These are phyloP conservation scores for Meloidogyne floridensis DNA, from an alignment of 1,140 invertebrate genomes.

Conservation along the genomic window DNA sequence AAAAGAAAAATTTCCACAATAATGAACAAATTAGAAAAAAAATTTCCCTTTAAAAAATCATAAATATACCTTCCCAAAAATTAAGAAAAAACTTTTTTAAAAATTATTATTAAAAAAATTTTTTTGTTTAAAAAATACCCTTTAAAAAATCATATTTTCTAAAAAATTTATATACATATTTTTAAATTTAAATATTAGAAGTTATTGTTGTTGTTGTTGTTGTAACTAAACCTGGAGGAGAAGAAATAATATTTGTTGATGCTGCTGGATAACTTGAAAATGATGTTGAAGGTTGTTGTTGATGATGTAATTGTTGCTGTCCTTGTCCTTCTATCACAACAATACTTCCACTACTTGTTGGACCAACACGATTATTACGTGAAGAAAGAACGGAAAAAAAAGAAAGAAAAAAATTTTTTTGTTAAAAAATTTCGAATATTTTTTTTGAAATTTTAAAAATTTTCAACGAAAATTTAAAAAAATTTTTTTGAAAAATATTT, in stretches of 20 bases:
- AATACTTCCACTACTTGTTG: constrained; percentile 2
- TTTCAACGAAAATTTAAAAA: too few species aligned
- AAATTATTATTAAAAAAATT: too few species aligned
- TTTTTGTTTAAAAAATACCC: neutral
- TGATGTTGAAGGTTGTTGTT: neutral
- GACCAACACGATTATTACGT: neutral
- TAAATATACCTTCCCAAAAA: too few species aligned
- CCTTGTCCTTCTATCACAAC: neutral
- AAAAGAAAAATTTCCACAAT: neutral
- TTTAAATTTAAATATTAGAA: too few species aligned
- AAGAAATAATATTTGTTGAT: neutral
- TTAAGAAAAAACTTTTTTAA: too few species aligned
- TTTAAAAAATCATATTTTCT: neutral
- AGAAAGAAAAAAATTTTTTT: neutral
- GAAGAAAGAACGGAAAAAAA: neutral
- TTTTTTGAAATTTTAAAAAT: too few species aligned
- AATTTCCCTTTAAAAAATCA: neutral
- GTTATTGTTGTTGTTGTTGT: too few species aligned
- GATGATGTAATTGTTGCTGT: too few species aligned
- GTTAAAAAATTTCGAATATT: too few species aligned
- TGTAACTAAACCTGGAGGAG: neutral
- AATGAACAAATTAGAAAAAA: constrained; percentile 4
- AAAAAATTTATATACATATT: too few species aligned
- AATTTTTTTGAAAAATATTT: too few species aligned
- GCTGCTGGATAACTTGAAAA: neutral